phyloP scores from a whole-genome alignment of 2,888 invertebrate species.

The Melanophora roralis region DNA sequence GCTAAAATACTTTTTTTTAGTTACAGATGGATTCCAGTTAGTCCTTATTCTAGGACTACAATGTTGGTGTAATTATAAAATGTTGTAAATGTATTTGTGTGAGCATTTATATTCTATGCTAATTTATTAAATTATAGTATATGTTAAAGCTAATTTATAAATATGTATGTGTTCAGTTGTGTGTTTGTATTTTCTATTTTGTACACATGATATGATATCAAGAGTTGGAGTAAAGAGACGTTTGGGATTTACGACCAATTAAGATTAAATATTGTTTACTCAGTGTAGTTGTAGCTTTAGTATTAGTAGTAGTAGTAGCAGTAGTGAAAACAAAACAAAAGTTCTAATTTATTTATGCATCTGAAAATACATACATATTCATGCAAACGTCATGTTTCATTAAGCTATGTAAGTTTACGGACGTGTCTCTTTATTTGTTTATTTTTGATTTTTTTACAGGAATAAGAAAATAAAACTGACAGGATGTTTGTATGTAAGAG shows the following conservation, averaged over 20 bases:
- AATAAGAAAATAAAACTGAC: neutral
- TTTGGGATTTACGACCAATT: slow-evolving; percentile 59
- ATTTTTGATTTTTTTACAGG: neutral
- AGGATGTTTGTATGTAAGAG: neutral
- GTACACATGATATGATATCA: slow-evolving; percentile 39
- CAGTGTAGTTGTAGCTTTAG: slow-evolving; percentile 6
- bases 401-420: neutral
- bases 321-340: slow-evolving; percentile 36
- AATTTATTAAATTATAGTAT: slow-evolving; percentile 25
- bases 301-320: neutral
- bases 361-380: neutral
- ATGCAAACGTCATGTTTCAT: slow-evolving; percentile 8
- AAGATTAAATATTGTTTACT: slow-evolving; percentile 57
- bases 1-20: neutral
- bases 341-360: neutral
- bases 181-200: slow-evolving; percentile 19
- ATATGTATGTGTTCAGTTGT: neutral
- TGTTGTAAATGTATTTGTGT: neutral
- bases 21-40: neutral
- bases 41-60: neutral
- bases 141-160: neutral
- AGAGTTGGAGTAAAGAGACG: slow-evolving; percentile 42
- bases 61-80: neutral
- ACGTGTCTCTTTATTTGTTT: slow-evolving; percentile 36
- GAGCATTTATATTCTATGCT: slow-evolving; percentile 19